Base-by-base conservation (phyloP, 2,797 vertebrate genomes). In the Sorex maritimensis region DNA sequence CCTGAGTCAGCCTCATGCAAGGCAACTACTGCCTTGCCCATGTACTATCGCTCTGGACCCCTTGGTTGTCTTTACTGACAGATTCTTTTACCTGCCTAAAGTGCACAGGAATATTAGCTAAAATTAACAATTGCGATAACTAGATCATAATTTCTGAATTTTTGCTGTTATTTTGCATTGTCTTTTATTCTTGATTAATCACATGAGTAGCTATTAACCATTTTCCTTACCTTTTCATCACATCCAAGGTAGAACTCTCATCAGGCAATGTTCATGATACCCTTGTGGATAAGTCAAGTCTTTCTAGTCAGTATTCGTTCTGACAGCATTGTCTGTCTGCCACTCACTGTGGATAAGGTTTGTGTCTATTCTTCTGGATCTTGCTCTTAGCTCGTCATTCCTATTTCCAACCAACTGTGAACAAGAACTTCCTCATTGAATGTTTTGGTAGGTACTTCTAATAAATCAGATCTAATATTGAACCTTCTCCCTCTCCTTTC, bases 71-170 rank as follows among this genome's bases (percentile, higher is more conserved):
- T 80, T 86, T 19, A 41, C 28, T 75, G 26, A 82, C 4, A 14
- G 13, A 17, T 55, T 55, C 34, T 78, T 17, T 90, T 10, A 81
- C 28, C 46, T 87, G 8, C 23, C 92, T 11, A 26, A 90, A 68
- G 61, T 46, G 6, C 19, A 49, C n/a, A 90, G 81, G 68, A 52
- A 74, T 82, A 23, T 58, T 94, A 89, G 38, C 17, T 69, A 61
- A 5, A 61, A 65, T 79, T 73, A 73, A 73, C 74, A 13, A 55
- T 92, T 86, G 34, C 74, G 34, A 86, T 6, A 19, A 49, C 46
- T 68, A 49, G 17, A 17, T 46, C 38, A 82, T 17, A 41, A 41
- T 78, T 88, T 78, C 21, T 30, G 38, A 58, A 14, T 2, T 38
- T 63, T 55, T 79, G 49, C 2, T 21, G 7, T 79, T 34, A 34